Base-by-base conservation (phyloP, 1,140 invertebrate genomes). In the Pseudachorutes palmiensis region DNA sequence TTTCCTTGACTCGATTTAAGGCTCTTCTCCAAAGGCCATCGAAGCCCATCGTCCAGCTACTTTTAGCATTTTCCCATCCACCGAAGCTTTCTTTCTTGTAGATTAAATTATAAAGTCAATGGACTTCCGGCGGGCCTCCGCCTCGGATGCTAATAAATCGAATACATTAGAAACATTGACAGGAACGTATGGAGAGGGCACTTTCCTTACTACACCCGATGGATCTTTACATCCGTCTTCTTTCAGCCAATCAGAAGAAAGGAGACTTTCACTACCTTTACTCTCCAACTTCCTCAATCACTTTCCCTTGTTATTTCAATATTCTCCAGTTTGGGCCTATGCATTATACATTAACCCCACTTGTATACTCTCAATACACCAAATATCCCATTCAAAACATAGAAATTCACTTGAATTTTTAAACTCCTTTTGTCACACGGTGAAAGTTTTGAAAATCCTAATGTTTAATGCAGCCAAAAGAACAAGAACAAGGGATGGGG, bases 31-130 rank as follows among this genome's bases (percentile, higher is more conserved):
- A n/a, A n/a, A n/a, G n/a, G n/a, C n/a, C n/a, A n/a, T n/a, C n/a
- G n/a, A n/a, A n/a, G n/a, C n/a, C n/a, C n/a, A n/a, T n/a, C n/a
- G n/a, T n/a, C n/a, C n/a, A n/a, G n/a, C n/a, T n/a, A n/a, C n/a
- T n/a, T n/a, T n/a, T n/a, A n/a, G n/a, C n/a, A n/a, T n/a, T n/a
- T n/a, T n/a, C n/a, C n/a, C n/a, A n/a, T n/a, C n/a, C n/a, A 30
- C 58, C 58, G 30, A n/a, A n/a, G 24, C 58, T 60, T 55, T 55
- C 24, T 12, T 12, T 55, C 24, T 55, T 22, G 5, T 5, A 57
- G 58, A 60, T 60, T 60, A 60, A 60, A 60, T 60, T 60, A 60
- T 60, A 60, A 60, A 60, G 58, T 60, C 58, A 60, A 60, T 60
- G 58, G 58, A 60, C 58, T 60, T 60, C 58, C 51, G 51, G 51